Base-by-base conservation (phyloP, 2,113 vertebrate genomes). In the Odocoileus virginianus region DNA sequence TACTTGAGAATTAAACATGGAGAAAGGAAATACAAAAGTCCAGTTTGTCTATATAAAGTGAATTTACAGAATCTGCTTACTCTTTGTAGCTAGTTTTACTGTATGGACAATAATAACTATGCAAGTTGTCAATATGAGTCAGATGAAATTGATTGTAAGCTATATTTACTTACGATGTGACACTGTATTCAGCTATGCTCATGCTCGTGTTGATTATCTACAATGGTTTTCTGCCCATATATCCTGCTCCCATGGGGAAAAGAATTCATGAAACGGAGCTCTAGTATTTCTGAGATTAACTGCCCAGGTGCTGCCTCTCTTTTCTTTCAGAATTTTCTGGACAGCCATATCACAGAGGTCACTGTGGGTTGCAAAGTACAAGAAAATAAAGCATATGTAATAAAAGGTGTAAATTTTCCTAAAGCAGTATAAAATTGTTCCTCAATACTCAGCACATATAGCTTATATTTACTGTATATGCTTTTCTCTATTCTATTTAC, bases 401-500 rank as follows among this genome's bases (percentile, higher is more conserved):
- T 96, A 86, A 97, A 94, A 86, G 82, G 81, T 91, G n/a, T 96
- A 95, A 81, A 95, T 97, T 98, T 96, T 97, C 81, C 93, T 95
- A 96, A 94, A 91, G 86, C 36, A 76, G 27, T 89, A 86, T 84
- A 87, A 98, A 97, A 92, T 14, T 78, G 36, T 98, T 98, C 85
- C 92, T 96, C 71, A 52, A 40, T 82, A 95, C 94, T 98, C 97
- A 98, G 97, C 97, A 97, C 83, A 97, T 94, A 85, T 58, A 96
- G 58, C 87, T 94, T 95, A 82, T 84, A 84, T 97, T 97, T 98
- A 92, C 76, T 98, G 94, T 95, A 92, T 64, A 67, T 93, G 97
- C 82, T 55, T 94, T 98, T 97, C 89, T 97, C 4, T 58, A 67
- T 97, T 97, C 71, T 96, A 88, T 97, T 98, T 79, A 85, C 98